Conservation (phyloP, 2,797 vertebrate genomes). For the Cottoperca gobio region DNA sequence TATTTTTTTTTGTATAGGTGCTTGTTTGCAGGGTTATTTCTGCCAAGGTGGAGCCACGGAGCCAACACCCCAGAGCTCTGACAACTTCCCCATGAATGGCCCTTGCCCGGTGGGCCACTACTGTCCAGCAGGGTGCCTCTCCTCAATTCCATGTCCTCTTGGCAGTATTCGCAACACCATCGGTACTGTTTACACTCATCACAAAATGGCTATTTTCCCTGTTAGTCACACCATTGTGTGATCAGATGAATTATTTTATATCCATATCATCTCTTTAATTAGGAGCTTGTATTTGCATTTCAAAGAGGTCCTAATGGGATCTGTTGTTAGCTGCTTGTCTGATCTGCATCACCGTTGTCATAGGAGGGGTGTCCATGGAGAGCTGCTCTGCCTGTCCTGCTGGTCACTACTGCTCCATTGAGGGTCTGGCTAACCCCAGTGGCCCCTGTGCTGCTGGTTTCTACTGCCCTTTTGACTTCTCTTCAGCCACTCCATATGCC, state of each 20-base stretch:
- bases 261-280: background rate
- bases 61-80: constrained; percentile 79
- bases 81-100: constrained; percentile 81
- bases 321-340: background rate
- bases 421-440: constrained; percentile 83
- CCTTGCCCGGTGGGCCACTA: constrained; percentile 91
- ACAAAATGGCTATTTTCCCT: background rate
- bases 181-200: constrained; percentile 75
- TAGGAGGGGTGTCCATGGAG: constrained; percentile 87
- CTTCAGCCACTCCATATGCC: constrained; percentile 83
- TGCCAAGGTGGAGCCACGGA: constrained; percentile 87
- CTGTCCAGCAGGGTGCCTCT: constrained; percentile 86
- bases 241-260: background rate
- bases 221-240: background rate
- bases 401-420: constrained; percentile 88
- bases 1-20: constrained; percentile 75
- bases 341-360: constrained; percentile 18
- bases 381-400: constrained; percentile 89
- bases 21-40: constrained; percentile 89
- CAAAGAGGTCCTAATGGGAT: background rate
- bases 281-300: background rate
- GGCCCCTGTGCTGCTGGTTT: constrained; percentile 88
- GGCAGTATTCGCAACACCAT: constrained; percentile 88
- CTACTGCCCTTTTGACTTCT: constrained; percentile 88
- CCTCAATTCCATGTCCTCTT: constrained; percentile 87